Base-by-base conservation (phyloP, 2,113 vertebrate genomes). In the Suncus etruscus region DNA sequence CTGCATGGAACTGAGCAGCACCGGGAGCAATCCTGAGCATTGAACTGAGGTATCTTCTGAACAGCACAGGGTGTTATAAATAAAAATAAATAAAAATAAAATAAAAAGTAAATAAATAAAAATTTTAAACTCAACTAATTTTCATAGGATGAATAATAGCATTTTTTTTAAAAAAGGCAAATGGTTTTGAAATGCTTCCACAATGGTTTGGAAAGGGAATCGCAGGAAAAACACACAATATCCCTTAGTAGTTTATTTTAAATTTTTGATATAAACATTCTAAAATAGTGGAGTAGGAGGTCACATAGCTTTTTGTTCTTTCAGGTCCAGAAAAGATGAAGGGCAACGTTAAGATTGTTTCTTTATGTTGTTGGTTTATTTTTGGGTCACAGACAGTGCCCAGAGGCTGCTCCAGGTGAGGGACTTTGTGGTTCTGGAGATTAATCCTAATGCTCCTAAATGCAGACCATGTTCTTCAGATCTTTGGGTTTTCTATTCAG, bases 131-230 rank as follows among this genome's bases (percentile, higher is more conserved):
- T 7, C 45, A 31, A 8, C 14, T 29, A 54, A 16, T 90, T 85
- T 92, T 84, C n/a, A 1, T 0, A 51, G 48, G 2, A 5, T 45
- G 20, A 12, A 29, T 9, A 11, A 70, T 3, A 51, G 47, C 72
- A 32, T 75, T 25, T 58, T 14, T 54, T 15, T 87, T 92, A 27
- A 85, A 81, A 15, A 86, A 50, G 58, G 31, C 32, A 88, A 45
- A 50, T 48, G 10, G n/a, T 61, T 14, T 9, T 61, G 12, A 14
- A 29, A 20, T n/a, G 69, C 63, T 74, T 87, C 11, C 3, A 1
- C 2, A 9, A 18, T 82, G 9, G 90, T 89, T 86, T 74, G 45
- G 39, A 39, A 77, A 94, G 39, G 14, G 73, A 47, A 32, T n/a
- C 54, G 39, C 63, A 80, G 39, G 39, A 5, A 39, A 39, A 39